Percentiles rank a stretch among this genome's conserved stretches.
phyloP scores from a whole-genome alignment of 2,888 invertebrate species.

The Drosophila seclusa region DNA sequence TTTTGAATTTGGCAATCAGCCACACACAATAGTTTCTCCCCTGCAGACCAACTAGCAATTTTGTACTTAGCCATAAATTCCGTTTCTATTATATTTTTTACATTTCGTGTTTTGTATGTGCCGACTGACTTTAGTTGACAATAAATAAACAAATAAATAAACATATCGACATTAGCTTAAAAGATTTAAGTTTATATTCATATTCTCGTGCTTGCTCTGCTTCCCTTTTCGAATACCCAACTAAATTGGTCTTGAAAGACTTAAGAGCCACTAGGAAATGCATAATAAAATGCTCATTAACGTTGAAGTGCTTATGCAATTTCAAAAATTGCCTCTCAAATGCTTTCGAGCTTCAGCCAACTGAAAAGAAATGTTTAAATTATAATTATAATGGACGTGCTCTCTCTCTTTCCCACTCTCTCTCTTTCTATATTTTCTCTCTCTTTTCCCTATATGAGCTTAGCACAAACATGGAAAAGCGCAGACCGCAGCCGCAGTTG shows the following conservation, averaged over 20 bases:
- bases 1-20: constrained; percentile 1
- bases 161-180: too few relatives aligned
- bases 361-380: constrained; percentile 9
- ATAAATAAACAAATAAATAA: background rate
- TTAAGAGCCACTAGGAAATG: background rate
- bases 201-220: background rate
- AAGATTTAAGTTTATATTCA: background rate
- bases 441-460: background rate
- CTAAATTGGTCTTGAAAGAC: background rate
- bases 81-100: background rate
- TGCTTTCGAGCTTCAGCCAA: background rate
- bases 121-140: background rate
- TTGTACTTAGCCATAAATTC: background rate
- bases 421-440: background rate
- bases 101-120: background rate
- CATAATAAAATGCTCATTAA: background rate
- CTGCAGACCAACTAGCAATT: background rate
- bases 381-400: constrained; percentile 32
- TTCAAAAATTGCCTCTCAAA: constrained; percentile 4
- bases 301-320: constrained; percentile 11
- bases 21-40: too few relatives aligned
- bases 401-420: background rate
- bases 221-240: background rate
- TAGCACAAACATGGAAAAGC: constrained; percentile 13
- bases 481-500: constrained; percentile 6